Conservation (phyloP, 2,797 vertebrate genomes). For the Micropoecilia bifurca region DNA sequence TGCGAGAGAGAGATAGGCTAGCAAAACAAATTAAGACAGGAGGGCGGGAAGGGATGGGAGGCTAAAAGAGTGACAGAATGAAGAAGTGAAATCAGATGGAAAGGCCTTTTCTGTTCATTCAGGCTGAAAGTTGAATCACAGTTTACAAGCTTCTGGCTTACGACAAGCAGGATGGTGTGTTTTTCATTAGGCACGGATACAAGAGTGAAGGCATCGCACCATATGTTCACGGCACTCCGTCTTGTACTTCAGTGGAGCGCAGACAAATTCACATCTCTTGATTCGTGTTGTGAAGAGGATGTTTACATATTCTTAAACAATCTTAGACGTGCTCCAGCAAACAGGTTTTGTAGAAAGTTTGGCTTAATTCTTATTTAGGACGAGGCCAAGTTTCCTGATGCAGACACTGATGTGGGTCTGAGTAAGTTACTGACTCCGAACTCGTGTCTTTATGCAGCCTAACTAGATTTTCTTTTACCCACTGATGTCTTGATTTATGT, state of each 20-base stretch:
- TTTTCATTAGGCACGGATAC: constrained; percentile 47
- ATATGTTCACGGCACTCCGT: constrained; percentile 27
- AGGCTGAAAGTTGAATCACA: constrained; percentile 70
- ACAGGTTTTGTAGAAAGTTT: not conserved
- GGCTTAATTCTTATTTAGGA: not conserved
- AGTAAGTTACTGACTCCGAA: not conserved
- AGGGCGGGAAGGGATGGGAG: constrained; percentile 38
- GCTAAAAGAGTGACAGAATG: constrained; percentile 53
- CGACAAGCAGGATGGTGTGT: constrained; percentile 40
- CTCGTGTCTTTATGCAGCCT: not conserved
- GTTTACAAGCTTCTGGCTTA: constrained; percentile 61
- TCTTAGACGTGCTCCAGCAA: not conserved
- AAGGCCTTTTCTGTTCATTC: constrained; percentile 63
- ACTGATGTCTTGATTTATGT: not conserved
- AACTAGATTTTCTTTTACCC: not conserved
- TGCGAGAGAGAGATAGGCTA: constrained; percentile 50
- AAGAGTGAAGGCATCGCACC: constrained; percentile 35
- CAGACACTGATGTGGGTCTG: not conserved
- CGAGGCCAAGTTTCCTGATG: not conserved
- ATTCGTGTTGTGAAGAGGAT: not conserved
- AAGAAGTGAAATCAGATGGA: constrained; percentile 73
- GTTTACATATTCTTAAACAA: constrained; percentile 17
- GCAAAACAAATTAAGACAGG: constrained; percentile 68
- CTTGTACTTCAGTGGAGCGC: constrained; percentile 18
- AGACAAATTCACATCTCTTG: constrained; percentile 23